Evolutionary conservation across 2,888 invertebrate genomes (phyloP), one percentile per base, ranked within the genome.

Genomic region (Heliconius ismenius): DNA sequence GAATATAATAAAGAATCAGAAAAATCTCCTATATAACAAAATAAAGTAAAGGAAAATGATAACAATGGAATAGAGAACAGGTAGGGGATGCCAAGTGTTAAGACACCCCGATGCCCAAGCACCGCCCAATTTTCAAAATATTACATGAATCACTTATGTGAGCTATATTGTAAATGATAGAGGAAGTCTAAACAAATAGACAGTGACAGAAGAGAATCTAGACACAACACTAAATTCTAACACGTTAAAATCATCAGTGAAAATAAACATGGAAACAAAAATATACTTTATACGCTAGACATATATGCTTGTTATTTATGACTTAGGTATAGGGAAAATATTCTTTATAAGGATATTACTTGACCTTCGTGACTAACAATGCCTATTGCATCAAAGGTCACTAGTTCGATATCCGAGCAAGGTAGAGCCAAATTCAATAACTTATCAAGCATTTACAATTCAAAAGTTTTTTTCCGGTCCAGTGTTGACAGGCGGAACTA

Each of bases 341-440:
- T 43, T 67, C 15, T 67, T 24, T 24, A 67, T 67, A 67, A 43
- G 39, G 67, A 43, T 67, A 67, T 24, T 1, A 43, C 67, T 24
- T 67, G 39, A 67, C 67, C 67, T 39, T 67, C 24, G 24, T 15
- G 39, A 43, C 39, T 39, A n/a, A 39, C 65, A 24, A 65, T 13
- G 65, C 65, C n/a, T 65, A 65, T n/a, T 67, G 24, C 39, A 24
- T 15, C 15, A 39, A 67, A 67, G 67, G 67, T 67, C 67, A 67
- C 36, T 39, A 65, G 65, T 65, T 65, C 65, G 65, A 65, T 39
- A 65, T 67, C 39, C 67, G 67, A 26, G 24, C 67, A n/a, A 67
- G 39, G 67, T 36, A 39, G n/a, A n/a, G 6, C 4, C 39, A 36
- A 67, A 67, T 39, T 43, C 28, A 64, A 64, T 64, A 64, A 32